Evolutionary conservation across 1,140 invertebrate species (phyloP).

Genomic region (Orussus abietinus): DNA sequence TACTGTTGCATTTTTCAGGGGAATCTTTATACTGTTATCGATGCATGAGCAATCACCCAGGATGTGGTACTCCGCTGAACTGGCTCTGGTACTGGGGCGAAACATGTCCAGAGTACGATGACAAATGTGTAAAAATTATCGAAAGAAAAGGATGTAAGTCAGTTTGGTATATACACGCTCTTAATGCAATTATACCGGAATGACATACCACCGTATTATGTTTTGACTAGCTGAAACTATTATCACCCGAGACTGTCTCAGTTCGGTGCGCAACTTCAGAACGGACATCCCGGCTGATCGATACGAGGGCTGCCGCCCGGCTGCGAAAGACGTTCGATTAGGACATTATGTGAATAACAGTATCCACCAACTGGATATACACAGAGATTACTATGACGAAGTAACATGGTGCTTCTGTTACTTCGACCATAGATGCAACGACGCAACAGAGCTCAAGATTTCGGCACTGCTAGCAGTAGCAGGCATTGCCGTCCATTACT

Average conservation of each 20-base stretch:
- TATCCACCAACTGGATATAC: conserved; percentile 81
- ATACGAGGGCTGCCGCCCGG: conserved; percentile 83
- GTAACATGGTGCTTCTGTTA: conserved; percentile 89
- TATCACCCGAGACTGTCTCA: conserved; percentile 83
- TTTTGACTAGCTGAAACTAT: conserved; percentile 72
- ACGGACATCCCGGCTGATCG: conserved; percentile 89
- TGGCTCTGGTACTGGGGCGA: conserved; percentile 76
- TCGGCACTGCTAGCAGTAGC: conserved; percentile 24
- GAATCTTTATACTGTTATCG: conserved; percentile 77
- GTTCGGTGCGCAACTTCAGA: conserved; percentile 68
- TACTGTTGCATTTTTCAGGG: conserved; percentile 50
- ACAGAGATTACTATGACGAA: conserved; percentile 78
- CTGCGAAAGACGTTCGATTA: conserved; percentile 72
- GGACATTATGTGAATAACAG: conserved; percentile 85
- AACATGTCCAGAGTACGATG: conserved; percentile 75
- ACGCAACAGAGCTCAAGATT: conserved; percentile 30
- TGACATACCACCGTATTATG: conserved; percentile 13
- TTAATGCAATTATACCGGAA: conserved; percentile 3
- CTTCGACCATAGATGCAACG: conserved; percentile 85
- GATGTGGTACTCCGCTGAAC: conserved; percentile 80
- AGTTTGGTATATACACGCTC: conserved; percentile 5
- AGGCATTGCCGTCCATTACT: conserved; percentile 19
- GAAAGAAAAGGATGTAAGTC: conserved; percentile 78
- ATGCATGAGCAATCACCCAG: conserved; percentile 84
- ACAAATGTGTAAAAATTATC: conserved; percentile 88